These are phyloP conservation scores for Scaptodrosophila latifasciaeformis DNA, from an alignment of 2,888 invertebrate genomes.

Conservation along the genomic window DNA sequence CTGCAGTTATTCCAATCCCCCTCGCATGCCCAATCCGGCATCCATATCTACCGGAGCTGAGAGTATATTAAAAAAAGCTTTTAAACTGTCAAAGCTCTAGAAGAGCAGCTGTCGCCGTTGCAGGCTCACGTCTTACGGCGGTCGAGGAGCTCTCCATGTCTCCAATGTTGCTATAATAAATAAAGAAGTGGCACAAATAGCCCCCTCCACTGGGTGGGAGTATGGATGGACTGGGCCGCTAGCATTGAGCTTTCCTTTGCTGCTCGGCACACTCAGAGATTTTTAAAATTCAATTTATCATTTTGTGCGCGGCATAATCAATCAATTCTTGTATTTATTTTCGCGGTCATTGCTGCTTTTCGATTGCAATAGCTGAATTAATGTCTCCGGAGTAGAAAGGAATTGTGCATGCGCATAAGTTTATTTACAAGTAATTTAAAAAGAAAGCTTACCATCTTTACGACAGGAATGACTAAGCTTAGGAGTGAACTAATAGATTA, in stretches of 20 bases:
- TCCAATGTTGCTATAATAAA: slow-evolving; percentile 41
- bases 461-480: too few species aligned
- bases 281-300: slow-evolving; percentile 53
- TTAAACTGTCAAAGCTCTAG: slow-evolving; percentile 55
- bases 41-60: not conserved
- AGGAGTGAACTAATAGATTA: too few species aligned
- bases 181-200: slow-evolving; percentile 34
- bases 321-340: slow-evolving; percentile 40
- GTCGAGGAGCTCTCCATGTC: slow-evolving; percentile 1
- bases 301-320: slow-evolving; percentile 49
- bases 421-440: too few species aligned
- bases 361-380: too few species aligned
- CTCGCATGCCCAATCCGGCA: not conserved
- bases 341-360: slow-evolving; percentile 25
- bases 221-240: not conserved
- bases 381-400: too few species aligned
- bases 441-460: too few species aligned
- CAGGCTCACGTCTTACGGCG: slow-evolving; percentile 23
- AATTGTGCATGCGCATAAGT: too few species aligned
- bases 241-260: too few species aligned
- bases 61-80: slow-evolving; percentile 64
- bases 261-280: not conserved
- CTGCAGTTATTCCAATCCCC: slow-evolving; percentile 3
- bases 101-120: slow-evolving; percentile 16
- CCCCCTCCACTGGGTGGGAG: not conserved